Evolutionary conservation across 2,113 vertebrate species (phyloP), one percentile per base, ranked within the genome.

Genomic region (Tamias sibiricus): DNA sequence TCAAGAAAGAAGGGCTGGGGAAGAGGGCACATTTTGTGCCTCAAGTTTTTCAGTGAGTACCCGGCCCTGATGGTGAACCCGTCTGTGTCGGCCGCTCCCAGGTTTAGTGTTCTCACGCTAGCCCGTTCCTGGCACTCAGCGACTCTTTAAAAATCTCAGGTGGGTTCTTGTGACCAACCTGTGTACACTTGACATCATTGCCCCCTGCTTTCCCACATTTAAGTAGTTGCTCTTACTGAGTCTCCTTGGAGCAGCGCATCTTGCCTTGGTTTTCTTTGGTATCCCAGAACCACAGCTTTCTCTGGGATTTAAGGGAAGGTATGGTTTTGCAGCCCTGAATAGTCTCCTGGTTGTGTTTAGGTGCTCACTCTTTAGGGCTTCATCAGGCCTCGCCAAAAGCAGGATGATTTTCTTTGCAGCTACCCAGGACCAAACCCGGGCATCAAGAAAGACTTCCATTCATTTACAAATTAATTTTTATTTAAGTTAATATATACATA

Each of bases 181-280:
- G 9, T 30, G 0, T 2, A 0, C 3, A 2, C 20, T n/a, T 16
- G 42, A 6, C 4, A 2, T 44, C 0, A 12, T 0, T 16, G 0
- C 22, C 4, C 24, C 2, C 0, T 12, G 10, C 37, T 37, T 6
- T 42, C 30, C 72, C 28, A 2, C 44, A 47, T 5, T 47, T 32
- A 12, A n/a, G 6, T 19, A 20, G 11, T 54, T 7, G 6, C 4
- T 12, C 28, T 66, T 14, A 0, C 26, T 13, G n/a, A 1, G 1
- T 13, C 5, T 44, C 26, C 47, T 13, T 28, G 19, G 30, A 30
- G 57, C 14, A 2, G 0, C 9, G 40, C 20, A 0, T 17, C 24
- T 28, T 35, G 40, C 20, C n/a, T n/a, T 22, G 0, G 13, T 7
- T 37, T 40, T 32, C 13, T 49, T 59, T 32, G 6, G 4, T 2